Conservation (phyloP, 2,113 vertebrate species). For the Crypturellus undulatus region DNA sequence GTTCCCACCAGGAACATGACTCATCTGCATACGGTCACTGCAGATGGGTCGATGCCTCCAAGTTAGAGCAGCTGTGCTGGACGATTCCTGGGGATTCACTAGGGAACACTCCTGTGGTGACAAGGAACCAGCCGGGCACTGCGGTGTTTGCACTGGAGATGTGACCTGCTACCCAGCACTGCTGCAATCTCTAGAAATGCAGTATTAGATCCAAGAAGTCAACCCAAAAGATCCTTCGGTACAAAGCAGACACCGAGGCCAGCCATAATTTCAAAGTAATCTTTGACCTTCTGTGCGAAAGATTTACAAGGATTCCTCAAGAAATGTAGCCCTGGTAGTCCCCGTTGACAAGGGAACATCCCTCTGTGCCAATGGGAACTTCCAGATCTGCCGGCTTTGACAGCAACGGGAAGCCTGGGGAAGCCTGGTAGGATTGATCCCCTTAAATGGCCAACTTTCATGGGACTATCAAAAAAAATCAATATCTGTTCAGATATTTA, state of each 20-base stretch:
- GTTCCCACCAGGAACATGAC: background rate
- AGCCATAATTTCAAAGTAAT: background rate
- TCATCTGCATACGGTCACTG: constrained; percentile 32
- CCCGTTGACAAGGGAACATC: background rate
- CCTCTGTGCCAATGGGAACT: background rate
- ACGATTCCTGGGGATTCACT: constrained; percentile 34
- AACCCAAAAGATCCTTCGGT: constrained; percentile 1
- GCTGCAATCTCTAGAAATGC: constrained; percentile 42
- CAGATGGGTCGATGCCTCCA: constrained; percentile 47
- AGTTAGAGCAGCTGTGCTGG: constrained; percentile 40
- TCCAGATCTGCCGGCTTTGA: background rate
- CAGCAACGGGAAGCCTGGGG: background rate
- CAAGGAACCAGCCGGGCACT: constrained; percentile 61
- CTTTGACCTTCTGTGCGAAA: background rate
- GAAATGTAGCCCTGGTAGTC: background rate
- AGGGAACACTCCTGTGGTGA: constrained; percentile 62
- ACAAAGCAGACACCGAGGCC: constrained; percentile 8
- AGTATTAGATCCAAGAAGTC: constrained; percentile 40
- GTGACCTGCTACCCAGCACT: constrained; percentile 23
- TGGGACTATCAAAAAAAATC: background rate
- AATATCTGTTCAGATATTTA: constrained; percentile 12
- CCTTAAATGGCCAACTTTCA: background rate
- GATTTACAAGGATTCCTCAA: background rate
- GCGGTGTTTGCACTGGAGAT: constrained; percentile 29
- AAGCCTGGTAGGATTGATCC: background rate